phyloP scores from a whole-genome alignment of 1,140 invertebrate genomes.

The Anoplolepis gracilipes region DNA sequence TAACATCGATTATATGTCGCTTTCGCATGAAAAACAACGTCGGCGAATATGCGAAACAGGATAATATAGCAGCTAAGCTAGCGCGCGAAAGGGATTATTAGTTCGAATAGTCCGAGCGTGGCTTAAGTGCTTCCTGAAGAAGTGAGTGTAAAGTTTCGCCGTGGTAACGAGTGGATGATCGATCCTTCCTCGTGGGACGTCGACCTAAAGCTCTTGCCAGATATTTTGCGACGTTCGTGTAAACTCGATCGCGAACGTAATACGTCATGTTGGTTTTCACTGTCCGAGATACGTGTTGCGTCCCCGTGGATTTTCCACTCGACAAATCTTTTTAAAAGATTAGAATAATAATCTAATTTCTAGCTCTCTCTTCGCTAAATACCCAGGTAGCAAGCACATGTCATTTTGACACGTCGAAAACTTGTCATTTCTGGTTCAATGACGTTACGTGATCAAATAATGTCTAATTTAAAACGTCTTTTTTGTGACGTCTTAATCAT shows the following conservation, averaged over 20 bases:
- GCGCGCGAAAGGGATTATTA: slow-evolving; percentile 48
- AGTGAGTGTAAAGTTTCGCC: slow-evolving; percentile 60
- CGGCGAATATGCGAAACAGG: slow-evolving; percentile 42
- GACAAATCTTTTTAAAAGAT: slow-evolving; percentile 15
- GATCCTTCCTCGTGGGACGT: slow-evolving; percentile 57
- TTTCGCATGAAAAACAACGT: slow-evolving; percentile 33
- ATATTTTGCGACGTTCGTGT: slow-evolving; percentile 53
- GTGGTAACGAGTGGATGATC: slow-evolving; percentile 63
- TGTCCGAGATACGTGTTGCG: background rate
- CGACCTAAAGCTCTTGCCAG: slow-evolving; percentile 51
- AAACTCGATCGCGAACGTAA: slow-evolving; percentile 57
- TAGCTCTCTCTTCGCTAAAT: background rate
- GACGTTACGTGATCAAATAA: too few relatives aligned
- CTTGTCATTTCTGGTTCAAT: too few relatives aligned
- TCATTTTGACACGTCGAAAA: too few relatives aligned
- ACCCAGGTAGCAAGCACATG: too few relatives aligned
- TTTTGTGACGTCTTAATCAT: too few relatives aligned
- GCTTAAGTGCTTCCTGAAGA: slow-evolving; percentile 61
- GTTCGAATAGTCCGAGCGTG: slow-evolving; percentile 59
- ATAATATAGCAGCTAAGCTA: slow-evolving; percentile 50
- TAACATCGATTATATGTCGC: slow-evolving; percentile 52
- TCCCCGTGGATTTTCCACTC: slow-evolving; percentile 29
- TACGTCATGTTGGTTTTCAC: slow-evolving; percentile 46
- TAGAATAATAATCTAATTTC: slow-evolving; percentile 14
- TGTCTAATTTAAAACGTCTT: too few relatives aligned